Evolutionary conservation across 2,797 vertebrate genomes (phyloP).

Genomic region (Parotocinclus haroldoi): DNA sequence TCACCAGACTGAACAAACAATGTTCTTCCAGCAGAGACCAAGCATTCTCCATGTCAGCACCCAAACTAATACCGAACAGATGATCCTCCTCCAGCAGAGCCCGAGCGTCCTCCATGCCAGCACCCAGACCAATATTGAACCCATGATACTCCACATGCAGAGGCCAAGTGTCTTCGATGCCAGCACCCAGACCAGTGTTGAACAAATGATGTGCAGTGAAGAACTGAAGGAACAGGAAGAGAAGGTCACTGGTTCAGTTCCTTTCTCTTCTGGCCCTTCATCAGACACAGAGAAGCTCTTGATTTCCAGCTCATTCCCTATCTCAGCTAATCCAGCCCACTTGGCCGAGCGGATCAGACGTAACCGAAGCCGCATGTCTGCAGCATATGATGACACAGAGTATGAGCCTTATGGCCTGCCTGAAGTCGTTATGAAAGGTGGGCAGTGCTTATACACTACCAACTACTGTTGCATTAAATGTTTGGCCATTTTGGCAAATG

Average conservation of each 20-base stretch:
- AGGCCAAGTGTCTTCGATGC: constrained; percentile 29
- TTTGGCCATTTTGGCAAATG: too few relatives aligned
- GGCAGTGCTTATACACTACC: too few relatives aligned
- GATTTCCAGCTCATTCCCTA: constrained; percentile 67
- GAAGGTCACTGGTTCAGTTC: constrained; percentile 41
- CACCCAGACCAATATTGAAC: constrained; percentile 62
- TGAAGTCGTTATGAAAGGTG: constrained; percentile 82
- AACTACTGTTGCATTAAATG: too few relatives aligned
- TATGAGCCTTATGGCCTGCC: constrained; percentile 81
- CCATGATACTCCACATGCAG: not conserved
- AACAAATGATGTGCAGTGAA: constrained; percentile 10
- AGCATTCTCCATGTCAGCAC: too few relatives aligned
- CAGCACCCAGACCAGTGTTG: constrained; percentile 62
- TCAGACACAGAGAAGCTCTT: constrained; percentile 44
- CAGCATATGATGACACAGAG: constrained; percentile 76
- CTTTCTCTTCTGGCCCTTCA: constrained; percentile 35
- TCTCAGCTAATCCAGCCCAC: constrained; percentile 68
- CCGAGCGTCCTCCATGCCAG: constrained; percentile 32
- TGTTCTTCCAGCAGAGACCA: not conserved
- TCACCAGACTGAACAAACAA: not conserved
- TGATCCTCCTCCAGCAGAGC: not conserved
- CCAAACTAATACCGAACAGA: not conserved
- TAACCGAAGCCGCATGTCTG: constrained; percentile 72
- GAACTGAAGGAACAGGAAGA: constrained; percentile 31
- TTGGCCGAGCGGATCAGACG: constrained; percentile 69